phyloP scores from a whole-genome alignment of 2,888 invertebrate species.

The Ariolimax columbianus region DNA sequence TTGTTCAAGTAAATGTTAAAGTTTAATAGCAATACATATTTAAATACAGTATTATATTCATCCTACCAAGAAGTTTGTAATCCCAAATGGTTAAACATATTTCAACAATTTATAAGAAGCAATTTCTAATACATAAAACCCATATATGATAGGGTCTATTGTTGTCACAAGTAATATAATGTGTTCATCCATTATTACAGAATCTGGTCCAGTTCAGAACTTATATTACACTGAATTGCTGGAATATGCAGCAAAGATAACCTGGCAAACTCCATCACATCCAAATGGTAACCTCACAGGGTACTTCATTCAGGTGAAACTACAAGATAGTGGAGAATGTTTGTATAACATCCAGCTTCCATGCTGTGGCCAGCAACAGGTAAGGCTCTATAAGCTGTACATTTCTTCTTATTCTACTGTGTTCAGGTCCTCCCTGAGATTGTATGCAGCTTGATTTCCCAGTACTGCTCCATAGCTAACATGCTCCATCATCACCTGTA shows the following conservation, averaged over 20 bases:
- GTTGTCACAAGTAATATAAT: not conserved
- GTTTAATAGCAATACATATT: too few species aligned
- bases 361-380: not conserved
- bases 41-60: too few species aligned
- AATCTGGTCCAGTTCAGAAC: not conserved
- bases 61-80: too few species aligned
- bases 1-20: too few species aligned
- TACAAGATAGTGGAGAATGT: not conserved
- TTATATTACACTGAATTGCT: not conserved
- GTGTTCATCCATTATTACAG: not conserved
- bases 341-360: not conserved
- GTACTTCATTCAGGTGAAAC: not conserved
- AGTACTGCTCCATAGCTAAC: too few species aligned
- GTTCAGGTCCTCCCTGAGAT: too few species aligned
- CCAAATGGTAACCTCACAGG: conserved; percentile 16
- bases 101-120: too few species aligned
- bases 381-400: not conserved
- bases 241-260: not conserved
- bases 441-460: too few species aligned
- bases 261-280: conserved; percentile 1
- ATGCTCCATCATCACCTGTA: too few species aligned
- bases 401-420: not conserved
- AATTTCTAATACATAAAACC: too few species aligned
- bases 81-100: too few species aligned
- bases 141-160: too few species aligned